A percentile compares a stretch with the other conserved stretches of the same genome.
Evolutionary conservation across 2,797 vertebrate genomes (phyloP).

Genomic region (Morelia viridis): DNA sequence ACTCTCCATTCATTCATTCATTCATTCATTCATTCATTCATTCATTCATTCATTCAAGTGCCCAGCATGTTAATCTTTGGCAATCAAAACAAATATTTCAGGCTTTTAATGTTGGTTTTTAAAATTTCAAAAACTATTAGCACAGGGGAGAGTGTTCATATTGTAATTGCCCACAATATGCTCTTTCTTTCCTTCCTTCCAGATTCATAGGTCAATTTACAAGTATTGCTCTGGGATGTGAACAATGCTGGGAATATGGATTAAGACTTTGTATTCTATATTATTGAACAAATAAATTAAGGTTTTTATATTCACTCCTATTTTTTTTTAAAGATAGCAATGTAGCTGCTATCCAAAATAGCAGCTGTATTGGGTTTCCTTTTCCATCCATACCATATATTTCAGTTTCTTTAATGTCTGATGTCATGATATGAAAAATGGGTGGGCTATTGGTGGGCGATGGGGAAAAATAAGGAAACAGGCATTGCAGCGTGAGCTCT

Average conservation of each 20-base stretch:
- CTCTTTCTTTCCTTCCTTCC: not conserved
- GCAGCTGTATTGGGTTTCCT: not conserved
- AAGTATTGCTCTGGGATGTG: not conserved
- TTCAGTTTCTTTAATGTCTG: not conserved
- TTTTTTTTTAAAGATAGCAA: not conserved
- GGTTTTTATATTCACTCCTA: not conserved
- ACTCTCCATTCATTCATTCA: not conserved
- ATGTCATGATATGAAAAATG: not conserved
- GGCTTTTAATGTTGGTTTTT: not conserved
- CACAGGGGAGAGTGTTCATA: not conserved
- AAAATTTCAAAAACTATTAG: not conserved
- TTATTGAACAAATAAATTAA: not conserved
- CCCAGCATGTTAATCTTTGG: not conserved
- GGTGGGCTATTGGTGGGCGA: not conserved
- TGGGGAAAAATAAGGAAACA: not conserved
- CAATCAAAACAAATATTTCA: not conserved
- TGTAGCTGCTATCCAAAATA: not conserved
- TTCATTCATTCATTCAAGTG: not conserved
- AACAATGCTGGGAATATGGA: not conserved
- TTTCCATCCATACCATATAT: not conserved
- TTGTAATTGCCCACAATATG: not conserved
- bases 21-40: not conserved
- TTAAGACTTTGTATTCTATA: not conserved
- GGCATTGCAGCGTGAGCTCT: not conserved
- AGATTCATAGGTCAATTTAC: not conserved